A percentile compares a stretch with the other conserved stretches of the same genome.
phyloP scores from a whole-genome alignment of 2,113 vertebrate species.

The Progne subis region DNA sequence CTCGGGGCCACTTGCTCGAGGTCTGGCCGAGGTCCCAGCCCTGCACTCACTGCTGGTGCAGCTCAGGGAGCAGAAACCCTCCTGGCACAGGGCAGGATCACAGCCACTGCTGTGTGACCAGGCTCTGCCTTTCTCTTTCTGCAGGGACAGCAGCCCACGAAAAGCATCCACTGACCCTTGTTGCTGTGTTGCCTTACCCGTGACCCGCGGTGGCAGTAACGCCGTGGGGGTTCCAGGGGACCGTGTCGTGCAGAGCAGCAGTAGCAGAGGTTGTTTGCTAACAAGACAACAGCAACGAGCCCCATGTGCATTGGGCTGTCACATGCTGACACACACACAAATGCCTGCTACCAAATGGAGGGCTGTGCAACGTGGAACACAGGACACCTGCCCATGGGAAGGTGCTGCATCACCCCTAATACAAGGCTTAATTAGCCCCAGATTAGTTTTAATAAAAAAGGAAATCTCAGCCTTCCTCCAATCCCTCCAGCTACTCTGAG shows the following conservation, averaged over 20 bases:
- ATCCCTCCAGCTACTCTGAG: not conserved
- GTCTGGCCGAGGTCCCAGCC: not conserved
- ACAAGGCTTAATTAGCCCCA: not conserved
- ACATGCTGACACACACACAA: not conserved
- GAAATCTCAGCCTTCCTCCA: not conserved
- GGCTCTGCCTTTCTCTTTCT: not conserved
- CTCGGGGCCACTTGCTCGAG: rapidly evolving
- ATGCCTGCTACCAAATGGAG: not conserved
- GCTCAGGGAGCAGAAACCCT: not conserved
- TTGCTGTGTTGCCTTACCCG: not conserved
- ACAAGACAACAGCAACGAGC: not conserved
- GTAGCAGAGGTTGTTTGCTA: not conserved
- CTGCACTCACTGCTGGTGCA: not conserved
- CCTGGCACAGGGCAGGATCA: not conserved
- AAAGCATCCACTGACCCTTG: not conserved
- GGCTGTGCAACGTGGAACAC: not conserved
- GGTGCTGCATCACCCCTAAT: not conserved
- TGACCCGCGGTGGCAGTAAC: not conserved
- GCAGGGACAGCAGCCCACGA: not conserved
- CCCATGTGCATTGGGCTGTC: not conserved
- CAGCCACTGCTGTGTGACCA: not conserved
- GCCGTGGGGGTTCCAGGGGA: rapidly evolving
- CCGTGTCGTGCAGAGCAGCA: rapidly evolving
- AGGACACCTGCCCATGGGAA: not conserved
- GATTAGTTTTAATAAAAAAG: not conserved